These are phyloP conservation scores for Jordanella pulchra DNA, from an alignment of 2,797 vertebrate species.

Conservation along the genomic window DNA sequence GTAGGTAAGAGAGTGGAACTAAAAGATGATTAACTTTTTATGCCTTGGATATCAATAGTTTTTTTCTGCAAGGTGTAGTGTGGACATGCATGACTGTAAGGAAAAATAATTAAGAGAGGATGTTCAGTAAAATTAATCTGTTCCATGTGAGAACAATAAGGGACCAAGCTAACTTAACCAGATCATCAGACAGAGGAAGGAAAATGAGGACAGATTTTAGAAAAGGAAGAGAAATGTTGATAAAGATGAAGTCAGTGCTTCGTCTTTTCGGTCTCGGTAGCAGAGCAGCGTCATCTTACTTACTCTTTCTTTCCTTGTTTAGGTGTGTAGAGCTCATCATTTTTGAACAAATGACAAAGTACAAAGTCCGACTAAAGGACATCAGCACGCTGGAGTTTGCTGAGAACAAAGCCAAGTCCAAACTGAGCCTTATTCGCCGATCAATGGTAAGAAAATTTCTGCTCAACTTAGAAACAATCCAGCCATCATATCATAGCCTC, in stretches of 20 bases:
- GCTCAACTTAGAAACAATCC: not conserved
- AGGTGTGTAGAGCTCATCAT: slow-evolving; percentile 96
- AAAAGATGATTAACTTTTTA: not conserved
- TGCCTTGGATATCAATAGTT: not conserved
- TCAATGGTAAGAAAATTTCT: slow-evolving; percentile 88
- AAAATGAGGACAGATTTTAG: not conserved
- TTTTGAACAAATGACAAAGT: slow-evolving; percentile 97
- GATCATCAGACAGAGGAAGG: not conserved
- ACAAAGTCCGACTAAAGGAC: slow-evolving; percentile 93
- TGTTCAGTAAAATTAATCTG: slow-evolving; percentile 18
- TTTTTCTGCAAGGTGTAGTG: not conserved
- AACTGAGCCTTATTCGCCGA: slow-evolving; percentile 90
- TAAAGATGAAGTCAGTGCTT: not conserved
- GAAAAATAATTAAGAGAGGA: not conserved
- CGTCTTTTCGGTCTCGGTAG: not conserved
- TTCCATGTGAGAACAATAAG: slow-evolving; percentile 24
- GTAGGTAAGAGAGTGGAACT: not conserved
- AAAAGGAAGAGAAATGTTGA: not conserved
- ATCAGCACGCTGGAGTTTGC: slow-evolving; percentile 97
- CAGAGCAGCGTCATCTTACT: slow-evolving; percentile 1
- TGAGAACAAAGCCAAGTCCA: slow-evolving; percentile 95
- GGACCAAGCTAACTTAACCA: slow-evolving; percentile 1
- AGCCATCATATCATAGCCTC: slow-evolving; percentile 75
- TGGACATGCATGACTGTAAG: not conserved
- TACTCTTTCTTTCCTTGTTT: not conserved